Percentiles rank a stretch among this genome's conserved stretches.
Evolutionary conservation across 2,113 vertebrate species (phyloP).

Genomic region (Recurvirostra avosetta): DNA sequence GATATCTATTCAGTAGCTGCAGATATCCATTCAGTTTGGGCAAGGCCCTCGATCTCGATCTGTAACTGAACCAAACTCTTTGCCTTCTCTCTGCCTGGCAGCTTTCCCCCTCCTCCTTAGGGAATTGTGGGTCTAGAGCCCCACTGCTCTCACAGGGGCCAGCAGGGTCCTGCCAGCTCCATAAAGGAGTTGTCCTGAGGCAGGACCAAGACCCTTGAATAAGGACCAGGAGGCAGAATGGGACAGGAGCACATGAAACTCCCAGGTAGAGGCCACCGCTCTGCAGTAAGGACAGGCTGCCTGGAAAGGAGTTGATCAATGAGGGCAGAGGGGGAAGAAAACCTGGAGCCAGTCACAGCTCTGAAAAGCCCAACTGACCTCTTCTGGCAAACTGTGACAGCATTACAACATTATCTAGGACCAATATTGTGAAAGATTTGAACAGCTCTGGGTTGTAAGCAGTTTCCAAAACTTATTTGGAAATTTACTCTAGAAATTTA

Average conservation of each 20-base stretch:
- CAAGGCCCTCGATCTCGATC: rapidly evolving
- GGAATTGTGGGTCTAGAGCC: background rate
- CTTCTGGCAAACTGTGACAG: background rate
- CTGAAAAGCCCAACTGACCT: rapidly evolving
- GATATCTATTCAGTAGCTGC: background rate
- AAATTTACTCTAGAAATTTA: background rate
- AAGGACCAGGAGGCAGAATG: background rate
- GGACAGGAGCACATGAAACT: background rate
- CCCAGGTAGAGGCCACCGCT: background rate
- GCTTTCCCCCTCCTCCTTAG: background rate
- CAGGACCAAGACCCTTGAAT: background rate
- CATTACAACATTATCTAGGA: background rate
- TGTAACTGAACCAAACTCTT: background rate
- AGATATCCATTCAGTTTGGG: background rate
- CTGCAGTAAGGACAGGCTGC: background rate
- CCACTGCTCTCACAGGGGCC: background rate
- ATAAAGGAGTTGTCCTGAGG: background rate
- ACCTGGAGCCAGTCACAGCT: background rate
- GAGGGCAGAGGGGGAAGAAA: background rate
- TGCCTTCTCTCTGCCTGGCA: background rate
- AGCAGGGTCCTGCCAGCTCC: background rate
- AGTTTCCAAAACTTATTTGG: background rate
- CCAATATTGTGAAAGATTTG: background rate
- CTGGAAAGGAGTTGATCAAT: background rate
- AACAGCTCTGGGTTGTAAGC: background rate